A percentile compares a stretch with the other conserved stretches of the same genome.
Conservation (phyloP, 2,113 vertebrate genomes). For the Falcunculus frontatus region DNA sequence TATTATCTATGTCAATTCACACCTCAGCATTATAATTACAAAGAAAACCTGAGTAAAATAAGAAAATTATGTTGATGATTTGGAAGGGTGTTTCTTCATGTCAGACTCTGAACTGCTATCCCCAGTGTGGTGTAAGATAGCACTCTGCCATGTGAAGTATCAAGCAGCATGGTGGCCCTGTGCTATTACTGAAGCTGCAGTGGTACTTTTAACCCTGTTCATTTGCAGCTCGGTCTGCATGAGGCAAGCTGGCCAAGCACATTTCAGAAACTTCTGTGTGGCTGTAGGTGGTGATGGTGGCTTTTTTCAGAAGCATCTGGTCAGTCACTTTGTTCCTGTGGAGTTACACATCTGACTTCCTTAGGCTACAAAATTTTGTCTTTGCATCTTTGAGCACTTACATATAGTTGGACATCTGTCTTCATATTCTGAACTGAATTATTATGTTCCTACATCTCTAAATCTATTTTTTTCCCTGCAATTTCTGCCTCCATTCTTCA, state of each 20-base stretch:
- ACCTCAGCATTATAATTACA: not conserved
- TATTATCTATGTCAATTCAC: not conserved
- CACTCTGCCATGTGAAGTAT: not conserved
- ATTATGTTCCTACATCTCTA: not conserved
- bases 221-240: not conserved
- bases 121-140: fast-evolving
- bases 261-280: not conserved
- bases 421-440: not conserved
- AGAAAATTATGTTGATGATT: not conserved
- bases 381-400: not conserved
- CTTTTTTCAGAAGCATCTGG: not conserved
- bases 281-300: not conserved
- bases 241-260: not conserved
- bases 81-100: not conserved
- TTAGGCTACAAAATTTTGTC: not conserved
- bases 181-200: not conserved
- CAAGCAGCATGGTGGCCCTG: not conserved
- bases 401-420: not conserved
- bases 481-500: not conserved
- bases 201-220: not conserved
- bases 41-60: not conserved
- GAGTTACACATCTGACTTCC: not conserved
- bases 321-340: not conserved
- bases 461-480: not conserved
- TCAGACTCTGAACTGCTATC: not conserved